Evolutionary conservation across 1,140 invertebrate genomes (phyloP), one percentile per base, ranked within the genome.

Genomic region (Leptopilina clavipes): DNA sequence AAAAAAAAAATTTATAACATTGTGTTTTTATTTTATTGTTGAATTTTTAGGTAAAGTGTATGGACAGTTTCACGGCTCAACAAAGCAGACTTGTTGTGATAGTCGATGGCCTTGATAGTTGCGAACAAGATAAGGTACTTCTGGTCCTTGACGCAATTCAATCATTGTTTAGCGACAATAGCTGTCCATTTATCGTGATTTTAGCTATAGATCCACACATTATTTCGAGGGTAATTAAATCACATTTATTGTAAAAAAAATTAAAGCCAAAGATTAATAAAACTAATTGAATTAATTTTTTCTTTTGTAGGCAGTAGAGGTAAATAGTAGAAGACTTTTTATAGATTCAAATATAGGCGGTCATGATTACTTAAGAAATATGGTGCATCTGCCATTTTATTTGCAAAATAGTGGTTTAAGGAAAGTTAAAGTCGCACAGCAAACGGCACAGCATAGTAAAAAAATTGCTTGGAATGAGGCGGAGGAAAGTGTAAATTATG

Each of bases 331-430:
- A 48, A 92, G 95, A 48, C 92, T 97, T 6, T 95, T 97, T 78
- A 95, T 93, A 12, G 96, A 98, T 85, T 97, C 95, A 31, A 97
- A 97, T 90, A 98, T 98, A 80, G 93, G 97, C 82, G 94, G 97
- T 1, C 96, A 97, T 91, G 97, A 98, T 89, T 99, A 98, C 86
- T 90, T 99, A 43, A 93, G 97, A 31, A 99, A 99, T 88, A 95
- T 99, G 91, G 97, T 99, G 1, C 98, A 99, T 87, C 91, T 99
- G 78, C 98, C 98, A 0, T 99, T 99, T 90, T 99, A 97, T 89
- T 92, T 99, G 14, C 98, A 99, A 92, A 99, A 98, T 90, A 98
- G 98, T 17, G 97, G 97, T 8, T 88, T 99, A 65, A 91, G 97
- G 0, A 95, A 97, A 83, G 96, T 97, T 0, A 96, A 97, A 87